Evolutionary conservation across 2,113 vertebrate species (phyloP).

Genomic region (Dipodomys ordii): DNA sequence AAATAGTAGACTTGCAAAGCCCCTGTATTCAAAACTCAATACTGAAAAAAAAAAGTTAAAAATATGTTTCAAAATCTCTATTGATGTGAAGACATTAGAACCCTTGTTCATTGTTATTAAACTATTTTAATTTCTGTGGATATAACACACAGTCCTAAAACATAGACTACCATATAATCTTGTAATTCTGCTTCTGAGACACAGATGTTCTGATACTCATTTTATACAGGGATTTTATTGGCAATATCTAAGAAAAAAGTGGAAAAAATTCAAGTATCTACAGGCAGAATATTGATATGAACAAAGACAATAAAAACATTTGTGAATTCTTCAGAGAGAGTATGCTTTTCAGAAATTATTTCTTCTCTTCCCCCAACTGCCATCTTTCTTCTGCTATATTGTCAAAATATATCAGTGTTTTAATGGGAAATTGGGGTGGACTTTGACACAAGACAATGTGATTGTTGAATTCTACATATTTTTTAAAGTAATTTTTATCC

Average conservation of each 20-base stretch:
- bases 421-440: background rate
- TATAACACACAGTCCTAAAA: too few species aligned
- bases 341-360: background rate
- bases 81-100: background rate
- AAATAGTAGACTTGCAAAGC: too few species aligned
- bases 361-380: background rate
- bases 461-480: background rate
- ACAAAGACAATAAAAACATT: background rate
- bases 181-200: background rate
- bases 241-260: background rate
- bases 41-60: background rate
- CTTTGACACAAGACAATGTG: background rate
- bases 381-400: background rate
- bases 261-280: background rate
- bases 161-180: background rate
- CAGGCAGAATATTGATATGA: background rate
- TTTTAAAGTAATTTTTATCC: background rate
- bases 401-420: background rate
- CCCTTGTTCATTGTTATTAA: background rate
- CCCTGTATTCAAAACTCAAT: too few species aligned
- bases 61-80: background rate
- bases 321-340: background rate
- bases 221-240: background rate
- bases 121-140: background rate
- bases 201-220: background rate